Evolutionary conservation across 2,888 invertebrate species (phyloP).

Genomic region (Apodemia zela): DNA sequence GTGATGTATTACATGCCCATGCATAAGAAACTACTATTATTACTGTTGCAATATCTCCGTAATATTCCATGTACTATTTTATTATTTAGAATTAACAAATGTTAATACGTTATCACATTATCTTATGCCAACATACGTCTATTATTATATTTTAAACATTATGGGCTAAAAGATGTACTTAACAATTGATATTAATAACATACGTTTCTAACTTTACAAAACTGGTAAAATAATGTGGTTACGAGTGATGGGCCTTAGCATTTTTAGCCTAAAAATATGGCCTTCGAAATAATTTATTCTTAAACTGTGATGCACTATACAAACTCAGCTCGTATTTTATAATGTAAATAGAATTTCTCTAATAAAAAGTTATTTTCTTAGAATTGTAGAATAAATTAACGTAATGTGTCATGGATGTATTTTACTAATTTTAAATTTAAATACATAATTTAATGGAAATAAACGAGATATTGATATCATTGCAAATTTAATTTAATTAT

Average conservation of each 20-base stretch:
- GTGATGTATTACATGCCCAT: background rate
- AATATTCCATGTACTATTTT: background rate
- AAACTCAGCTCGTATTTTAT: slow-evolving; percentile 53
- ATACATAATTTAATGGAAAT: slow-evolving; percentile 21
- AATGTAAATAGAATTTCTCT: slow-evolving; percentile 31
- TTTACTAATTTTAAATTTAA: slow-evolving; percentile 22
- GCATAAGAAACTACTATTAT: background rate
- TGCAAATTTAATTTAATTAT: slow-evolving; percentile 39
- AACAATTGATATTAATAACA: slow-evolving; percentile 55
- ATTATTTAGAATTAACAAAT: slow-evolving; percentile 4
- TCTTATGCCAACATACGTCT: background rate
- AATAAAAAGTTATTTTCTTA: slow-evolving; percentile 37
- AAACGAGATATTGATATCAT: slow-evolving; percentile 18
- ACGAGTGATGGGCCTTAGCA: slow-evolving; percentile 43
- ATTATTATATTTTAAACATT: slow-evolving; percentile 9
- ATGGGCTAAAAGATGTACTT: slow-evolving; percentile 55
- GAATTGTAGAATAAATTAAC: slow-evolving; percentile 19
- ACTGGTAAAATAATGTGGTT: slow-evolving; percentile 34
- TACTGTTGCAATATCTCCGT: background rate
- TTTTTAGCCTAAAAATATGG: slow-evolving; percentile 52
- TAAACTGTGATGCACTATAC: slow-evolving; percentile 73
- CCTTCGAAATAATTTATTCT: slow-evolving; percentile 64
- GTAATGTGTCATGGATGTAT: slow-evolving; percentile 20
- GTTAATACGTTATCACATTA: background rate
- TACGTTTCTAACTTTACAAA: slow-evolving; percentile 38